phyloP scores from a whole-genome alignment of 1,140 invertebrate genomes.

The Leptinotarsa texana region DNA sequence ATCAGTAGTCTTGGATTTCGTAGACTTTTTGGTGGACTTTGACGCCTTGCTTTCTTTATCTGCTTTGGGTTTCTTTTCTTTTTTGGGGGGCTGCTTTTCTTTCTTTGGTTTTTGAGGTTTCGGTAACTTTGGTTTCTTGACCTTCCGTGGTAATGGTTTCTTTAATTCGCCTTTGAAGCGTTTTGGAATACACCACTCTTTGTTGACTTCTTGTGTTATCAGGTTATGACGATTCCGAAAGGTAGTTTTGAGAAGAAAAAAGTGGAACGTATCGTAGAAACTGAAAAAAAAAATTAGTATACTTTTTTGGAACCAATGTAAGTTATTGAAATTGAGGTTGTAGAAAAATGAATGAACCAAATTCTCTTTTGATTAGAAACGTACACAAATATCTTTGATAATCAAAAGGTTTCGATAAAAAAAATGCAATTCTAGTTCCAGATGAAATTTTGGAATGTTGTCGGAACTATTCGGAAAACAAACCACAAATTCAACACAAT shows the following conservation, averaged over 20 bases:
- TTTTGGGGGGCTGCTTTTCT: constrained; percentile 28
- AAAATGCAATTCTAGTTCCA: too few species aligned
- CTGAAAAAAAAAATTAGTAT: constrained; percentile 10
- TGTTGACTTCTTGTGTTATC: constrained; percentile 41
- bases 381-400: too few species aligned
- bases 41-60: constrained; percentile 26
- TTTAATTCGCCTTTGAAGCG: constrained; percentile 34
- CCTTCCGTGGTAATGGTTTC: constrained; percentile 36
- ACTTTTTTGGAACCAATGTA: too few species aligned
- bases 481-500: too few species aligned
- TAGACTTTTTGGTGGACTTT: constrained; percentile 22
- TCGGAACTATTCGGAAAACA: too few species aligned
- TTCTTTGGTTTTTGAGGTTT: constrained; percentile 28
- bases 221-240: constrained; percentile 30
- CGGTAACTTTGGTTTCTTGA: constrained; percentile 27
- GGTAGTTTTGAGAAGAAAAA: constrained; percentile 29
- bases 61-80: constrained; percentile 1
- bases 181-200: constrained; percentile 41
- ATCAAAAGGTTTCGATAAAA: too few species aligned
- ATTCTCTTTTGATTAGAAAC: too few species aligned
- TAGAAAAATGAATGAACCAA: too few species aligned
- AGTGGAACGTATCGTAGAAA: constrained; percentile 39
- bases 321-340: too few species aligned
- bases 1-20: neutral
- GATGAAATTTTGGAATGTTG: too few species aligned